Percentiles rank a stretch among this genome's conserved stretches.
Evolutionary conservation across 2,888 invertebrate genomes (phyloP).

Genomic region (Sacculina carcini): DNA sequence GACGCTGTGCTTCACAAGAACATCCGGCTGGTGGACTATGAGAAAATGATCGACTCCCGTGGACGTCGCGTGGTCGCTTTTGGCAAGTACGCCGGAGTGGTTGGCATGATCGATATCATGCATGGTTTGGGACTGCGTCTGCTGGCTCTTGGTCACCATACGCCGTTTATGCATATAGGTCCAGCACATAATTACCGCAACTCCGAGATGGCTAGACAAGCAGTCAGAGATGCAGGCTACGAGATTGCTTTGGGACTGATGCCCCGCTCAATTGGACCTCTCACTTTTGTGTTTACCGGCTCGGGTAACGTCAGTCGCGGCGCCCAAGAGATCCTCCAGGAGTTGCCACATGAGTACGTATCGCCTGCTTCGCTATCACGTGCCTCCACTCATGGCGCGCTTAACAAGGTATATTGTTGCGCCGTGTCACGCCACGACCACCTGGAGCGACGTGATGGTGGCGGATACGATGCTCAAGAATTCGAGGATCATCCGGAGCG

Average conservation of each 20-base stretch:
- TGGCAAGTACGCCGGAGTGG: constrained; percentile 92
- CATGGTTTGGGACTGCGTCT: constrained; percentile 84
- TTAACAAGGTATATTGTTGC: constrained; percentile 85
- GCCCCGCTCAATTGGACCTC: constrained; percentile 90
- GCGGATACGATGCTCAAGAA: constrained; percentile 65
- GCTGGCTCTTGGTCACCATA: constrained; percentile 88
- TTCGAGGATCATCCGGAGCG: constrained; percentile 77
- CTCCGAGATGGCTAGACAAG: constrained; percentile 90
- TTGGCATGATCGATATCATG: constrained; percentile 93
- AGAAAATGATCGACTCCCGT: constrained; percentile 65
- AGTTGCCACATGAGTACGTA: constrained; percentile 90
- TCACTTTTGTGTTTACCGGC: constrained; percentile 94
- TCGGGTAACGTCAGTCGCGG: constrained; percentile 86
- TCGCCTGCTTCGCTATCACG: constrained; percentile 79
- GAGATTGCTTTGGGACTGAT: constrained; percentile 84
- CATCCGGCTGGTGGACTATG: constrained; percentile 88
- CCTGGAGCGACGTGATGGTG: constrained; percentile 68
- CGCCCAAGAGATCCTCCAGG: constrained; percentile 44
- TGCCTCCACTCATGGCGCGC: constrained; percentile 84
- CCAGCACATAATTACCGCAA: constrained; percentile 96
- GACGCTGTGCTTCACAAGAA: constrained; percentile 91
- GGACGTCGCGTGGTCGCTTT: constrained; percentile 89
- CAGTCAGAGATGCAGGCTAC: constrained; percentile 94
- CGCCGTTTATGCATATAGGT: constrained; percentile 97
- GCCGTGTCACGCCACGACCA: constrained; percentile 85